Evolutionary conservation across 2,113 vertebrate genomes (phyloP), one percentile per base, ranked within the genome.

Genomic region (Phycodurus eques): DNA sequence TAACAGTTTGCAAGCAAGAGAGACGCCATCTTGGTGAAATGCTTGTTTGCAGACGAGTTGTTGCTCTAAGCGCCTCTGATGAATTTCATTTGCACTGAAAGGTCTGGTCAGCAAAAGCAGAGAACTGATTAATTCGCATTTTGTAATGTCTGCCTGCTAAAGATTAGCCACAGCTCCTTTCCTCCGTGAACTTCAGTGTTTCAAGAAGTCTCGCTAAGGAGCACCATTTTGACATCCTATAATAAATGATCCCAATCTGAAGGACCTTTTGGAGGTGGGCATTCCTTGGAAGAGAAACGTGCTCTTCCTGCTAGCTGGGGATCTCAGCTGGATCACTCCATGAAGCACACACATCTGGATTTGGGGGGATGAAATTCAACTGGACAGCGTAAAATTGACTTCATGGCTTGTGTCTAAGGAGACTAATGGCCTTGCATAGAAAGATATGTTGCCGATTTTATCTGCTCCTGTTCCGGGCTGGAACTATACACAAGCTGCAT

Each of bases 321-420:
- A 85, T 79, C 68, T 76, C 75, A 63, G 70, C 75, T 7, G 70
- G 71, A 81, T 73, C 61, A 3, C 71, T 63, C 53, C 73, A 85
- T 62, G 63, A 56, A 83, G 78, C 19, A 14, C 76, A 79, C 84
- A 90, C 91, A 93, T 92, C 91, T 93, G 91, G 90, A 90, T 77
- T 49, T 14, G 80, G 73, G 76, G 81, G 83, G 85, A 83, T 62
- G 44, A 83, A 92, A 93, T 92, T 83, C 79, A 91, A 91, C 84
- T 81, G 88, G 85, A 91, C 91, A 88, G 92, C 91, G 87, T 92
- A 91, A 92, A 92, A 93, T 92, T 84, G 83, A 91, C 87, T 92
- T 92, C 91, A 92, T 92, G 89, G 89, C 83, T 82, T 17, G 81
- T 87, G 89, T 91, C 91, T 78, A 47, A 61, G 74, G 88, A 92